phyloP scores from a whole-genome alignment of 2,113 vertebrate genomes.

The Chamaea fasciata region DNA sequence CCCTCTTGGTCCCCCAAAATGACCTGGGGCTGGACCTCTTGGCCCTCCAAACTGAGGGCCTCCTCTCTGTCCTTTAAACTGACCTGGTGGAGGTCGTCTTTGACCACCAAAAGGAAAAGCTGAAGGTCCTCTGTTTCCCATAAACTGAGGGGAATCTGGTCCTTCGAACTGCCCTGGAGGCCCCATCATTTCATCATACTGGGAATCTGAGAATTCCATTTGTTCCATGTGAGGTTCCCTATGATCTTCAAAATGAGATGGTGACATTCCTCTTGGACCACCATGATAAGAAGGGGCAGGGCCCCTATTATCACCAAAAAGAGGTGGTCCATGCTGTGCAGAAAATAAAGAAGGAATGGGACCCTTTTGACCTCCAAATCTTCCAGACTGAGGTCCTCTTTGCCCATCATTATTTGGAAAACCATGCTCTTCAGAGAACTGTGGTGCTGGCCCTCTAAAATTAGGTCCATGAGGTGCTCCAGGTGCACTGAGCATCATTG shows the following conservation, averaged over 20 bases:
- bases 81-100: conserved; percentile 66
- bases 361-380: conserved; percentile 80
- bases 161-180: conserved; percentile 68
- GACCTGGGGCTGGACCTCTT: conserved; percentile 70
- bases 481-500: conserved; percentile 74
- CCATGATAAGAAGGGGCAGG: conserved; percentile 78
- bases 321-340: conserved; percentile 78
- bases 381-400: conserved; percentile 70
- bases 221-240: conserved; percentile 72
- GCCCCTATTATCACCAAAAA: conserved; percentile 78
- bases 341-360: conserved; percentile 82
- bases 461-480: conserved; percentile 70
- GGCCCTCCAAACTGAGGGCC: conserved; percentile 81
- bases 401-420: conserved; percentile 75
- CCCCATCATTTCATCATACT: conserved; percentile 77
- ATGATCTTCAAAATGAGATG: conserved; percentile 78
- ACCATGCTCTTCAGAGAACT: conserved; percentile 65
- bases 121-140: conserved; percentile 67
- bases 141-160: conserved; percentile 70
- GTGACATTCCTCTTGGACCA: conserved; percentile 76
- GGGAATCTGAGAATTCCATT: conserved; percentile 72
- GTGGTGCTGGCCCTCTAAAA: conserved; percentile 77
- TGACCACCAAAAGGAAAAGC: conserved; percentile 68
- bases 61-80: conserved; percentile 70
- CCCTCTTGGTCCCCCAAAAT: conserved; percentile 83